Evolutionary conservation across 2,888 invertebrate species (phyloP), one percentile per base, ranked within the genome.

Genomic region (Galeruca laticollis): DNA sequence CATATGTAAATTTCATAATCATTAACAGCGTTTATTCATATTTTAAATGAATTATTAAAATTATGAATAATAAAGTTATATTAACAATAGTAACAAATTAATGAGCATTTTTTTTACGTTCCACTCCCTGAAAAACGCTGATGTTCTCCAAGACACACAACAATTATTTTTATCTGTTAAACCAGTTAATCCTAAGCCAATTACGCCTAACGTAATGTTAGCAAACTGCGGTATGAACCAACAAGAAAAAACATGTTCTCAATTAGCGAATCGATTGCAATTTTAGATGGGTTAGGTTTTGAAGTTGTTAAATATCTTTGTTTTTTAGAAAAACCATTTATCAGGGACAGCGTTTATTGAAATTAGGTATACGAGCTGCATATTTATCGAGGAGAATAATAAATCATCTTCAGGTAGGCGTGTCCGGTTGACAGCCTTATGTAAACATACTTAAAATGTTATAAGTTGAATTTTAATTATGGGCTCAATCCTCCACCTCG

Each of bases 311-410:
- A 77, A 70, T 76, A 75, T 75, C 75, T 76, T 77, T 65, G 73
- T 76, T 76, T 77, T 77, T 78, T 74, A 74, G 59, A 73, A 69
- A 72, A 76, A 79, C 81, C 82, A 84, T 84, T 83, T 81, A 83
- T 84, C 84, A 83, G 77, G 76, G 76, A 70, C 74, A 73, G 63
- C 54, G 79, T 80, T 82, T 84, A 84, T 84, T 84, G 83, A 83
- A 84, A 84, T 84, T 83, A 82, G 82, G 81, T 82, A 79, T 80
- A 79, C 77, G 79, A 81, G 81, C 83, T 84, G 84, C 84, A 84
- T 84, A 84, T 84, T 84, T 84, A 84, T 84, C 82, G 52, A 82
- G 80, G 65, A 74, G 76, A 80, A 77, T 77, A 73, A 84, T 84
- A 84, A 84, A 85, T 84, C 84, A 83, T 83, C 70, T 70, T 71